phyloP scores from a whole-genome alignment of 2,113 vertebrate genomes.

The Leptobrachium leishanense region DNA sequence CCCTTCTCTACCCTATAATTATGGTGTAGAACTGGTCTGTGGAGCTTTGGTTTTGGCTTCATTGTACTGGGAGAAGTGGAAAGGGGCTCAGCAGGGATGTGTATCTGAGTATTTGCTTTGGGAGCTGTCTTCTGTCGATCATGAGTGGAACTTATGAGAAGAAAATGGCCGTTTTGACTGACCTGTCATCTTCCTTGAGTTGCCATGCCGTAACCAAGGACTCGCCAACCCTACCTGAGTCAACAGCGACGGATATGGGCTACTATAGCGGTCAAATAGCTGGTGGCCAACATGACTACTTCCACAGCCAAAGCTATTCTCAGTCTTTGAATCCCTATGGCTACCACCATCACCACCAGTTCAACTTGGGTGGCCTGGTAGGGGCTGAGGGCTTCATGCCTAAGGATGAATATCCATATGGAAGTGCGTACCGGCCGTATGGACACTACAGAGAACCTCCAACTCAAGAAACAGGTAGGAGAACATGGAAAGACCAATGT shows the following conservation, averaged over 20 bases:
- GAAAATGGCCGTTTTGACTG: constrained; percentile 93
- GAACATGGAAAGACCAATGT: background rate
- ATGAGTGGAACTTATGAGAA: constrained; percentile 95
- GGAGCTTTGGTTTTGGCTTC: constrained; percentile 38
- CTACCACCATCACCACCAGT: constrained; percentile 78
- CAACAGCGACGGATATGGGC: constrained; percentile 92
- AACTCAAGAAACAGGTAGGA: constrained; percentile 83
- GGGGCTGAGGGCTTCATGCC: constrained; percentile 82
- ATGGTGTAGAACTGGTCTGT: constrained; percentile 77
- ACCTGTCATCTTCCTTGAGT: constrained; percentile 89
- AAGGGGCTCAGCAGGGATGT: constrained; percentile 36
- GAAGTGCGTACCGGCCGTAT: constrained; percentile 87
- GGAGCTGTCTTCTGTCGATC: constrained; percentile 50
- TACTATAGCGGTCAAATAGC: constrained; percentile 84
- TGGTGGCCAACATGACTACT: constrained; percentile 86
- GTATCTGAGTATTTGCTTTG: constrained; percentile 36
- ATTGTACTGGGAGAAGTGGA: constrained; percentile 30
- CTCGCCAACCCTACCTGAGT: constrained; percentile 93
- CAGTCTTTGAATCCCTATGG: constrained; percentile 83
- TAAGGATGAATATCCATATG: constrained; percentile 91
- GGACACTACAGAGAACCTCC: constrained; percentile 90
- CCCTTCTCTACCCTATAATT: constrained; percentile 83
- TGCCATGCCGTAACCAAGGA: constrained; percentile 95
- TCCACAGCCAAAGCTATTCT: constrained; percentile 78
- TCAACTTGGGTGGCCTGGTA: constrained; percentile 86